Evolutionary conservation across 2,888 invertebrate species (phyloP).

Genomic region (Sesamia inferens): DNA sequence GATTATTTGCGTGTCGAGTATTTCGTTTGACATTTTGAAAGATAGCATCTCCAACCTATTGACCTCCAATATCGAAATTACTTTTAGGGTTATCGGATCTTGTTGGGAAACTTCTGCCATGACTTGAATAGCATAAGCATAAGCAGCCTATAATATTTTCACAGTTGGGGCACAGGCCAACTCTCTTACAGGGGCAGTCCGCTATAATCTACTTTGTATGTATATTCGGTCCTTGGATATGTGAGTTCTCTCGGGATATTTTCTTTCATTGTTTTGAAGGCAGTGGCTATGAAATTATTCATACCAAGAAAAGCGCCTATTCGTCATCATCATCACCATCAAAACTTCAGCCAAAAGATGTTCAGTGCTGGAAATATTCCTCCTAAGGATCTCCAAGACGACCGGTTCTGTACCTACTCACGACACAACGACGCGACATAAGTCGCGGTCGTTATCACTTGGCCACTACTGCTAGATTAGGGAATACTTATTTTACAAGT

Average conservation of each 20-base stretch:
- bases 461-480: background rate
- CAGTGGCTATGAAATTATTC: background rate
- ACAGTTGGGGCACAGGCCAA: background rate
- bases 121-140: background rate
- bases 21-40: conserved; percentile 76
- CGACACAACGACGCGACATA: too few species aligned
- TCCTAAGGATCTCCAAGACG: too few species aligned
- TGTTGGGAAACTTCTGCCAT: background rate
- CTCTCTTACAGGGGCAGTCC: background rate
- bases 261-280: background rate
- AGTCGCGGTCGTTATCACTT: background rate
- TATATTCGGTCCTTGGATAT: background rate
- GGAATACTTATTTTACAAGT: background rate
- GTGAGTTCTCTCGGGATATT: background rate
- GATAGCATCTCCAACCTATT: conserved; percentile 78
- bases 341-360: too few species aligned
- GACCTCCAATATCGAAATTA: conserved; percentile 66
- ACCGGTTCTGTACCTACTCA: too few species aligned
- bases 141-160: background rate
- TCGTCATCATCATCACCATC: too few species aligned
- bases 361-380: too few species aligned
- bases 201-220: background rate
- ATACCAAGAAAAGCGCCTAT: background rate
- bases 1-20: conserved; percentile 40
- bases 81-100: conserved; percentile 34